Evolutionary conservation across 2,888 invertebrate genomes (phyloP), one percentile per base, ranked within the genome.

Genomic region (Parthenolecanium corni): DNA sequence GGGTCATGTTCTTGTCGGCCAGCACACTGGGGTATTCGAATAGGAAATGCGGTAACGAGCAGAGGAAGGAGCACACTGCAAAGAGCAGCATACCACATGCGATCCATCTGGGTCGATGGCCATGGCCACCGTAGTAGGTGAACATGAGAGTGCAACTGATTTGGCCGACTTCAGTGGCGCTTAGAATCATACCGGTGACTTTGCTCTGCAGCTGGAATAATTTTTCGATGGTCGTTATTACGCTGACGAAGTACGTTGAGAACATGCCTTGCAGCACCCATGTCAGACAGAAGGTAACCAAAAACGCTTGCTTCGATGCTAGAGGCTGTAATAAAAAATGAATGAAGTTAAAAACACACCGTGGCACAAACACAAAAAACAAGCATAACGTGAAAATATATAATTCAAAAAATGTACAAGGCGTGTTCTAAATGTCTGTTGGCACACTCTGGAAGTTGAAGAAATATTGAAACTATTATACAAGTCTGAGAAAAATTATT

Each of bases 51-150:
- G 92, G 92, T 73, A 89, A 75, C 66, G 92, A 86, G 72, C 90
- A 90, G 47, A 89, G 84, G 69, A 92, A 84, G 63, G 89, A 85
- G 36, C 90, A 89, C 44, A 87, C 79, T 9, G 90, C 88, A 72
- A 92, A 86, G 67, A 93, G 79, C 51, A 90, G 80, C 88, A 91
- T 91, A 36, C 92, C 69, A 77, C 88, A 87, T 57, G 89, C 91
- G 70, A 93, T 93, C 92, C 92, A 92, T 67, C 89, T 84, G 56
- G 93, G 93, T 69, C 92, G 79, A 76, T 93, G 92, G 9, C 92
- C 92, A 68, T 90, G 86, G 6, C 92, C 92, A 12, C 90, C 92
- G 73, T 88, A 85, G 73, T 93, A 93, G 36, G 91, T 90, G 69
- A 93, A 76, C 70, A 92, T 77, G 70, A 93, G 76, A 62, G 91